A percentile compares a stretch with the other conserved stretches of the same genome.
Conservation (phyloP, 2,113 vertebrate species). For the Pelmatolapia mariae region DNA sequence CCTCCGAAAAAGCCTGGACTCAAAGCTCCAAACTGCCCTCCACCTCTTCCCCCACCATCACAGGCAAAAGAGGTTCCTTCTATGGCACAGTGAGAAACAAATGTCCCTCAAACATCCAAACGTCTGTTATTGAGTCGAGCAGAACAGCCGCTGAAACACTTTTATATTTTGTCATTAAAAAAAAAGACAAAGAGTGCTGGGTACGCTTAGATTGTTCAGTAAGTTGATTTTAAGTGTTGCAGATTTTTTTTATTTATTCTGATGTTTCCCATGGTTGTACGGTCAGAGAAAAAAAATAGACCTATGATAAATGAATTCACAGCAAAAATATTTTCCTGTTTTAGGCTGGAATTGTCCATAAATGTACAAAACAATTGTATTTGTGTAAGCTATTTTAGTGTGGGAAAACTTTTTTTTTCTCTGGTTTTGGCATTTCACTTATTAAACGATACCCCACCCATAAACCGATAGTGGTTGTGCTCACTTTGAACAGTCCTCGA, state of each 20-base stretch:
- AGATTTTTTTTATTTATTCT: conserved; percentile 36
- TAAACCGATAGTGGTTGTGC: neutral
- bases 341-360: neutral
- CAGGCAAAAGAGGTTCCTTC: conserved; percentile 50
- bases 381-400: neutral
- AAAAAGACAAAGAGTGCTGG: neutral
- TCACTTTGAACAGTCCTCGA: neutral
- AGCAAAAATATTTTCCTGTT: neutral
- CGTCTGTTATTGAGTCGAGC: neutral
- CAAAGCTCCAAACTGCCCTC: conserved; percentile 66
- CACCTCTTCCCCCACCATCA: conserved; percentile 68
- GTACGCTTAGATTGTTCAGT: neutral
- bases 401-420: neutral
- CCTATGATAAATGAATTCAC: neutral
- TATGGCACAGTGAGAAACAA: conserved; percentile 16
- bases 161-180: neutral
- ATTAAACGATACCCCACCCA: neutral
- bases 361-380: neutral
- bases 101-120: neutral
- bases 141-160: neutral
- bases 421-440: neutral
- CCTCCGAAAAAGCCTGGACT: conserved; percentile 35
- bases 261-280: neutral
- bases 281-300: neutral
- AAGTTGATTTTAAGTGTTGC: neutral